A percentile compares a stretch with the other conserved stretches of the same genome.
Evolutionary conservation across 2,888 invertebrate species (phyloP).

Genomic region (Tipula unca): DNA sequence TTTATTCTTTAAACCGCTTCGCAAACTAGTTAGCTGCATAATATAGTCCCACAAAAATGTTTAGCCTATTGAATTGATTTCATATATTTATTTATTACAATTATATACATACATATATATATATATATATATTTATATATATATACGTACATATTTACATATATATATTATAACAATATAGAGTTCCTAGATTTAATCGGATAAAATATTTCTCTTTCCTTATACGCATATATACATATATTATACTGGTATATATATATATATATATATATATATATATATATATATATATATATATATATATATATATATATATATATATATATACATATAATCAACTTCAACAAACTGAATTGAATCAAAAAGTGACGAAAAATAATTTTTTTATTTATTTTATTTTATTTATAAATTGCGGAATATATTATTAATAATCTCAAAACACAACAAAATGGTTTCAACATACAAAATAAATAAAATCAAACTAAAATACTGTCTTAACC

Average conservation of each 20-base stretch:
- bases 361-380: neutral
- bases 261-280: neutral
- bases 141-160: no score
- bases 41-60: neutral
- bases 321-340: no score
- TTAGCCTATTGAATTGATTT: neutral
- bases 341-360: no score
- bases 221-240: neutral
- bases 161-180: neutral
- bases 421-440: neutral
- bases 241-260: neutral
- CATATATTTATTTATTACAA: neutral
- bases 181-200: neutral
- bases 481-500: neutral
- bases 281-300: neutral
- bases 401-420: neutral
- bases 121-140: no score
- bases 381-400: neutral
- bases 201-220: neutral
- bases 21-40: neutral
- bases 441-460: constrained; percentile 16
- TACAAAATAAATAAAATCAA: neutral
- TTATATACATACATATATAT: no score
- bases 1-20: neutral
- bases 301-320: neutral